Base-by-base conservation (phyloP, 2,797 vertebrate genomes). In the Chelmon rostratus region DNA sequence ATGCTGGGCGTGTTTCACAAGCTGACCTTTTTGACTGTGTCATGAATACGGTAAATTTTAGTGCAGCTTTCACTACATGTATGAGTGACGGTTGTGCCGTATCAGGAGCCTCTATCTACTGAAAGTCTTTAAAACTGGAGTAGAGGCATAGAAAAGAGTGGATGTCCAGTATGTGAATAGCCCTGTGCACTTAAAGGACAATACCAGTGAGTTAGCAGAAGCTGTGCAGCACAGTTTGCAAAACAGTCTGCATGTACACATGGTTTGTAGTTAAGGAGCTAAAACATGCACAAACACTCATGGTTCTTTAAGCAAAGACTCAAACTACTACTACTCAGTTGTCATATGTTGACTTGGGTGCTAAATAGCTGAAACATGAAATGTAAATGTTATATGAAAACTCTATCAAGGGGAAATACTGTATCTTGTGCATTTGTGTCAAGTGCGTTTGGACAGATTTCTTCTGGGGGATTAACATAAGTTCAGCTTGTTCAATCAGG, bases 1-100 rank as follows among this genome's bases (percentile, higher is more conserved):
- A 35, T 21, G 52, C 56, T 56, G 28, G 18, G 25, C 7, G 2
- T 35, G 21, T 70, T 70, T 71, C 21, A 44, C 37, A 18, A 53
- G 47, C 8, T 46, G 62, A 75, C 58, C 56, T 37, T 75, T 73
- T 79, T 44, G 13, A 67, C 70, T 69, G 25, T 46, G 59, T 66
- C 40, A 65, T 42, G 25, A 11, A 54, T 57, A n/a, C 82, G 58
- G 54, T 37, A 50, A 37, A 65, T 61, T 58, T 19, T 47, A 61
- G 84, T 64, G 8, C 19, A n/a, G 38, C 15, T 44, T 42, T 62
- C 50, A 50, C 23, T 40, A 16, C 23, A n/a, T n/a, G 8, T 15
- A 3, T 37, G 19, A 62, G 38, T 57, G 21, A 44, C 5, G 4
- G 67, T 46, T 50, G 35, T 1, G 0, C 15, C 3, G 2, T 25